A percentile compares a stretch with the other conserved stretches of the same genome.
Evolutionary conservation across 2,888 invertebrate genomes (phyloP).

Genomic region (Trachelus stipa): DNA sequence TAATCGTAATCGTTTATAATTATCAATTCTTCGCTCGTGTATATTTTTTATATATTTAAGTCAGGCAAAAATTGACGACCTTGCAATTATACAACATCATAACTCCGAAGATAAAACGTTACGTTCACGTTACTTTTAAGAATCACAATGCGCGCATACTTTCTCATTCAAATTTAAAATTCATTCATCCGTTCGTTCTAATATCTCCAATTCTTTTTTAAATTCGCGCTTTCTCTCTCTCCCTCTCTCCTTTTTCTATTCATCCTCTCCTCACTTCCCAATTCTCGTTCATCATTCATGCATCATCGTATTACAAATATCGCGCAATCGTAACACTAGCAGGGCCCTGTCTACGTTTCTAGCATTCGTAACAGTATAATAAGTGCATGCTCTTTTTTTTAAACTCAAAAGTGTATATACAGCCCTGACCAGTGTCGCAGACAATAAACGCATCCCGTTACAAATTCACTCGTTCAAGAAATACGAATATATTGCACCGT

Average conservation of each 20-base stretch:
- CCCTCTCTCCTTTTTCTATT: neutral
- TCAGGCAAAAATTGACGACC: conserved; percentile 60
- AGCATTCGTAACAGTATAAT: conserved; percentile 5
- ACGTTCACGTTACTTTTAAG: conserved; percentile 18
- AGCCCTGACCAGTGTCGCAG: conserved; percentile 18
- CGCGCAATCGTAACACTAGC: neutral
- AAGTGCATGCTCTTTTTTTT: conserved; percentile 25
- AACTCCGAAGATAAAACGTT: conserved; percentile 13
- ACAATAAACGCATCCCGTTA: conserved; percentile 1
- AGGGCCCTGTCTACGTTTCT: neutral
- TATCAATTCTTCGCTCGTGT: conserved; percentile 41
- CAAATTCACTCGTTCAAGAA: conserved; percentile 23
- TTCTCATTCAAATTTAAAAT: no score
- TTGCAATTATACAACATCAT: conserved; percentile 40
- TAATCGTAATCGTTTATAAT: conserved; percentile 30
- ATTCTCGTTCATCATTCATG: neutral
- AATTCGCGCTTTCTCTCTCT: conserved; percentile 13
- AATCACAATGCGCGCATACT: conserved; percentile 31
- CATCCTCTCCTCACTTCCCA: neutral
- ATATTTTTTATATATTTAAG: conserved; percentile 42
- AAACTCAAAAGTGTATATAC: conserved; percentile 25
- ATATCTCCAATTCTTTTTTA: neutral
- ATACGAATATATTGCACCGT: conserved; percentile 25
- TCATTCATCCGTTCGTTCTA: no score
- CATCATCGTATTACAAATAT: neutral